Conservation (phyloP, 2,113 vertebrate species). For the Excalfactoria chinensis region DNA sequence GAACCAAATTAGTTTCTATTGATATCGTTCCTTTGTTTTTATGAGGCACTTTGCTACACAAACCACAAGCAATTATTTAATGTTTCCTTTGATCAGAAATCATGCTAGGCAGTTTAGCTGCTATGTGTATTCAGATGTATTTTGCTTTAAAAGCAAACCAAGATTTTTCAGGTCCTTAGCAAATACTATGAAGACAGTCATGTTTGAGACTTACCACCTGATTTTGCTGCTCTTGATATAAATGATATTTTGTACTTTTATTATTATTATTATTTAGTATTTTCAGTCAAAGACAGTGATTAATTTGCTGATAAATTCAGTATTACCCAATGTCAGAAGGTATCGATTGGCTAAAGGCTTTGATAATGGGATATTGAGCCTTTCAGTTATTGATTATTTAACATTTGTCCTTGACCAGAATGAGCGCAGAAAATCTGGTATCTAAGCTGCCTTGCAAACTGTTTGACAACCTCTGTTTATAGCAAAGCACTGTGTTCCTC, state of each 20-base stretch:
- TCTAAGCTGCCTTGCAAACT: background rate
- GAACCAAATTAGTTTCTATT: conserved; percentile 54
- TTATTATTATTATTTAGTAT: background rate
- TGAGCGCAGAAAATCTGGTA: background rate
- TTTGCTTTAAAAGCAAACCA: background rate
- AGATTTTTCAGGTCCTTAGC: conserved; percentile 16
- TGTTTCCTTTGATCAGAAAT: conserved; percentile 54
- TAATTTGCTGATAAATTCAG: conserved; percentile 14
- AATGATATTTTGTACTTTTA: background rate
- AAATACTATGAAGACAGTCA: background rate
- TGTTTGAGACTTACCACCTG: background rate
- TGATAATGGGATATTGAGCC: background rate
- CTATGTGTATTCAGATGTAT: conserved; percentile 14
- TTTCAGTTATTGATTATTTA: background rate
- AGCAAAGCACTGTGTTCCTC: background rate
- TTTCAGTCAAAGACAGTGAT: background rate
- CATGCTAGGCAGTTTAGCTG: conserved; percentile 54
- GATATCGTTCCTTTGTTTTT: conserved; percentile 58
- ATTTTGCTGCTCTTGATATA: background rate
- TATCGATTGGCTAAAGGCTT: background rate
- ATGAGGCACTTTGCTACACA: conserved; percentile 43
- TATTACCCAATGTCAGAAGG: background rate
- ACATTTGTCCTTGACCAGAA: background rate
- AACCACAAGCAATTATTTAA: conserved; percentile 56
- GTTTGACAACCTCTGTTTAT: background rate